These are phyloP conservation scores for Deilephila porcellus DNA, from an alignment of 2,888 invertebrate species.

Conservation along the genomic window DNA sequence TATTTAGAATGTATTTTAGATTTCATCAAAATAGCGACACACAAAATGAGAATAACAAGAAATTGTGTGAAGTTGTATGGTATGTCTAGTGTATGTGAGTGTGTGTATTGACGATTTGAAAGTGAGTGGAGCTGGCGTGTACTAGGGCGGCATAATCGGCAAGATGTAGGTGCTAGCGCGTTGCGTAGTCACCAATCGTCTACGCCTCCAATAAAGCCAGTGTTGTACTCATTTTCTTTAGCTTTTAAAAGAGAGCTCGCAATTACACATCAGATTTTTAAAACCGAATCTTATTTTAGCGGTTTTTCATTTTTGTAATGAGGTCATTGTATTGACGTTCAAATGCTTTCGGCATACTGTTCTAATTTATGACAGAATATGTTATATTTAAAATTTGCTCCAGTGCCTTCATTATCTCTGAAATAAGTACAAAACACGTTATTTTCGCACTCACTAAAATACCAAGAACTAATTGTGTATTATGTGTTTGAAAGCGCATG, in stretches of 20 bases:
- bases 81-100: neutral
- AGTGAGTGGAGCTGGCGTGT: constrained; percentile 63
- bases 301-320: no score
- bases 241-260: neutral
- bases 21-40: no score
- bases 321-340: no score
- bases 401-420: neutral
- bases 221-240: constrained; percentile 12
- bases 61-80: neutral
- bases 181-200: constrained; percentile 15
- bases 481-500: constrained; percentile 15
- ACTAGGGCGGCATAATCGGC: constrained; percentile 58
- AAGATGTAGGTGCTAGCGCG: constrained; percentile 41
- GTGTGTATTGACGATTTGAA: constrained; percentile 59
- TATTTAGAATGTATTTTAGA: no score
- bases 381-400: neutral
- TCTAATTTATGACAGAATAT: no score
- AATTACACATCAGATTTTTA: neutral
- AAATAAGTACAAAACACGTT: neutral
- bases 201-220: constrained; percentile 20
- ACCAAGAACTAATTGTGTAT: constrained; percentile 17
- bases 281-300: neutral
- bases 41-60: neutral
- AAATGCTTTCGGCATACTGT: no score
- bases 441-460: neutral